A percentile compares a stretch with the other conserved stretches of the same genome.
Conservation (phyloP, 1,140 invertebrate species). For the Plectrocnemia conspersa region DNA sequence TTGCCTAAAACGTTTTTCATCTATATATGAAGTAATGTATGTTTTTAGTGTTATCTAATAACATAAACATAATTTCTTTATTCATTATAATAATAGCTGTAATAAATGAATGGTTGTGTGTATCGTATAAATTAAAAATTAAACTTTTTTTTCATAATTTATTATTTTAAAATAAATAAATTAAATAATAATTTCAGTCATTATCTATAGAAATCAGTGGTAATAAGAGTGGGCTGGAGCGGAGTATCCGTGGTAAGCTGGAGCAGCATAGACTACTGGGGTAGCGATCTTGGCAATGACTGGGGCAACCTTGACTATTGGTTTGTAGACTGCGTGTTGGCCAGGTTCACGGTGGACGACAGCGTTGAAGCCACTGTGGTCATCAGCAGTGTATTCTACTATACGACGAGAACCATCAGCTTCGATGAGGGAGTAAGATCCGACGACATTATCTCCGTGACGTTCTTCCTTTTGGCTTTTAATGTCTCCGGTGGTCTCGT, state of each 20-base stretch:
- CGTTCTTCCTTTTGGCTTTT: conserved; percentile 53
- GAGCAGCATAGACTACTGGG: conserved; percentile 32
- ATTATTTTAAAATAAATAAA: too few relatives aligned
- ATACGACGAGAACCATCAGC: conserved; percentile 64
- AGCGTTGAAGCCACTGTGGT: conserved; percentile 67
- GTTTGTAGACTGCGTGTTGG: conserved; percentile 42
- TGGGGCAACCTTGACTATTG: conserved; percentile 39
- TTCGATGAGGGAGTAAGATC: conserved; percentile 57
- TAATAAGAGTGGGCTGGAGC: neutral
- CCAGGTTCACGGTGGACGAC: conserved; percentile 56
- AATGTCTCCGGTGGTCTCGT: conserved; percentile 53
- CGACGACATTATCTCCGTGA: conserved; percentile 50
- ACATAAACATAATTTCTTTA: too few relatives aligned
- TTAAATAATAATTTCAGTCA: too few relatives aligned
- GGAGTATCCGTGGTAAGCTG: neutral
- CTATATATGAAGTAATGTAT: too few relatives aligned
- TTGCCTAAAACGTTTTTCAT: too few relatives aligned
- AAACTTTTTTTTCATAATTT: too few relatives aligned
- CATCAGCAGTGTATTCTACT: conserved; percentile 69
- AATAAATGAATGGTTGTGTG: too few relatives aligned
- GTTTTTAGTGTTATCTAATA: too few relatives aligned
- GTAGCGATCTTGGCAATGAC: conserved; percentile 33
- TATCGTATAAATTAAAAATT: too few relatives aligned
- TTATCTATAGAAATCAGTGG: too few relatives aligned
- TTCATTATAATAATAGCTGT: too few relatives aligned